Percentiles rank a stretch among this genome's conserved stretches.
Conservation (phyloP, 2,888 invertebrate species). For the Xylota sylvarum region DNA sequence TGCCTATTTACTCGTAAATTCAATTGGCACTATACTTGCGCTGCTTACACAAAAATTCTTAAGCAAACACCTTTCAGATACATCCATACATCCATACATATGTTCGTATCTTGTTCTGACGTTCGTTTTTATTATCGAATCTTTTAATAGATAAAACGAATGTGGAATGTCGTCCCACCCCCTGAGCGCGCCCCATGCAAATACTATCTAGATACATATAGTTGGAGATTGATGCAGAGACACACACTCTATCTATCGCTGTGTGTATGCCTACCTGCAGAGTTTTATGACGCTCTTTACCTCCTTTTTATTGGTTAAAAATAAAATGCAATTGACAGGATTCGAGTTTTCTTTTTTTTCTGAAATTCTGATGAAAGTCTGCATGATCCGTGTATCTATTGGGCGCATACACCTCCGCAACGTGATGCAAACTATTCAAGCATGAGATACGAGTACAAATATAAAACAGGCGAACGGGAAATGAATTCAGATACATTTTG, state of each 20-base stretch:
- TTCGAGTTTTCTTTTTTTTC: not conserved
- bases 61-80: slow-evolving; percentile 23
- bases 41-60: slow-evolving; percentile 16
- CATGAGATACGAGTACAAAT: slow-evolving; percentile 13
- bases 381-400: slow-evolving; percentile 1
- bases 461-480: not conserved
- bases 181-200: slow-evolving; percentile 3
- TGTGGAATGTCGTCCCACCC: not conserved
- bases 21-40: slow-evolving; percentile 32
- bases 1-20: slow-evolving; percentile 37
- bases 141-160: slow-evolving; percentile 33
- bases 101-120: not conserved
- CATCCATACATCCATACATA: no score
- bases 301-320: slow-evolving; percentile 20
- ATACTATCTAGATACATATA: slow-evolving; percentile 31
- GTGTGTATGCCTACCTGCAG: slow-evolving; percentile 19
- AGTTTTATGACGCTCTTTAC: slow-evolving; percentile 18
- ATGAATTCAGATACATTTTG: slow-evolving; percentile 18
- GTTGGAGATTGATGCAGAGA: not conserved
- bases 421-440: not conserved
- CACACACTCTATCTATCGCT: no score
- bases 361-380: slow-evolving; percentile 25
- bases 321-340: slow-evolving; percentile 36
- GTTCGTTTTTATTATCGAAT: not conserved
- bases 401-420: slow-evolving; percentile 37